Evolutionary conservation across 2,797 vertebrate genomes (phyloP), one percentile per base, ranked within the genome.

Genomic region (Aplochiton taeniatus): DNA sequence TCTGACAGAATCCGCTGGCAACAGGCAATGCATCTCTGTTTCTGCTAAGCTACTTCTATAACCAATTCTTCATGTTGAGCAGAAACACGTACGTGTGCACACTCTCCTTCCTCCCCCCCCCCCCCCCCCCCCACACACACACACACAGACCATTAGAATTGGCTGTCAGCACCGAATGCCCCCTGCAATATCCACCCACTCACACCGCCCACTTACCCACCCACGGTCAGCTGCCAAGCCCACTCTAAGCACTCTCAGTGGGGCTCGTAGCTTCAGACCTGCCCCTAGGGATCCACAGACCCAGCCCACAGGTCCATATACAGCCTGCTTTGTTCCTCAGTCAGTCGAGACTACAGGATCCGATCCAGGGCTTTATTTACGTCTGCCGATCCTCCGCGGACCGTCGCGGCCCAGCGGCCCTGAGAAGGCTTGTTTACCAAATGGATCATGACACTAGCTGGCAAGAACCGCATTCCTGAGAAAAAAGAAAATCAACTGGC

Each of bases 131-230:
- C n/a, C 55, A 57, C 44, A 19, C 16, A 4, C 44, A 46, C 58
- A 61, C 17, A 20, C 58, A 61, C 44, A 61, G 16, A 57, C 20
- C 60, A 52, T n/a, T 48, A 48, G 53, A n/a, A 13, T 31, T 44
- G 64, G n/a, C 44, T 46, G 61, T 65, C 68, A 41, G 47, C 17
- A 41, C 46, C 52, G 13, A 54, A 16, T 58, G 65, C 65, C 7
- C 1, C 73, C 56, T 2, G 13, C 62, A 70, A 45, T 58, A 42
- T 65, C 9, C 50, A 7, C 60, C 57, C 73, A 61, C 69, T 58
- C 19, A 63, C 66, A 61, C 66, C 60, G 72, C 77, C 67, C 70
- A 61, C 60, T 53, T 65, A 56, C 75, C 66, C 67, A 60, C 72
- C 43, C 17, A 14, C 65, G 64, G 67, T 58, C 63, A 68, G 65